Base-by-base conservation (phyloP, 37 sponge, comb jelly and placozoan genomes). In the Beroe ovata region DNA sequence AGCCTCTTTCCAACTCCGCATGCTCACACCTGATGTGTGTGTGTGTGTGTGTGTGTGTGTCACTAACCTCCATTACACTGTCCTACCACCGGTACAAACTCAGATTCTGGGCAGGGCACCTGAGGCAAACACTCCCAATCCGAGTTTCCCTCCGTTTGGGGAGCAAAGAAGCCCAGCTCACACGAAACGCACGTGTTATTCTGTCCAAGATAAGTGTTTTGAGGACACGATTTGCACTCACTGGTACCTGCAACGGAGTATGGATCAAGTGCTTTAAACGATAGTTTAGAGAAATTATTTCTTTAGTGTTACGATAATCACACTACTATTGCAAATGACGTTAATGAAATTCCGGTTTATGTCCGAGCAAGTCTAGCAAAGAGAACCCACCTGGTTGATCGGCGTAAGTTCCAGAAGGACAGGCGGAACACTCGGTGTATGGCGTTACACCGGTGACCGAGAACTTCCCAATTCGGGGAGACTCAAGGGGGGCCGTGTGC, bases 141-240 rank as follows among this genome's bases (percentile, higher is more conserved):
- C n/a, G n/a, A n/a, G n/a, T n/a, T n/a, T 37, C 30, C 69, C 33
- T 26, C 69, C 34, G 69, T 14, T 11, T 16, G 54, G 54, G 54
- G 54, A 47, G 6, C 11, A 11, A 16, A 47, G 6, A 16, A 11
- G 11, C 54, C 54, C 11, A 16, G 6, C 6, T 6, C 11, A 47
- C 54, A 47, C 11, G 54, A 11, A 11, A 11, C 11, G 11, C 54
- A 47, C 54, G 54, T 47, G 11, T 47, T 47, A 26, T 30, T 37
- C 29, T 4, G 32, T 66, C 16, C 32, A 66, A 37, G 18, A 37
- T 32, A 32, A 18, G 33, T 66, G 32, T 32, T 30, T 18, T 32
- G 36, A 66, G 33, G 36, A 66, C 69, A 66, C 35, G 33, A 34
- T 66, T 26, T 3, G 34, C 69, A 66, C 69, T 66, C 69, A 4